These are phyloP conservation scores for Agelas oroides DNA, from an alignment of 37 sponge, comb jelly and placozoan genomes.

Conservation along the genomic window DNA sequence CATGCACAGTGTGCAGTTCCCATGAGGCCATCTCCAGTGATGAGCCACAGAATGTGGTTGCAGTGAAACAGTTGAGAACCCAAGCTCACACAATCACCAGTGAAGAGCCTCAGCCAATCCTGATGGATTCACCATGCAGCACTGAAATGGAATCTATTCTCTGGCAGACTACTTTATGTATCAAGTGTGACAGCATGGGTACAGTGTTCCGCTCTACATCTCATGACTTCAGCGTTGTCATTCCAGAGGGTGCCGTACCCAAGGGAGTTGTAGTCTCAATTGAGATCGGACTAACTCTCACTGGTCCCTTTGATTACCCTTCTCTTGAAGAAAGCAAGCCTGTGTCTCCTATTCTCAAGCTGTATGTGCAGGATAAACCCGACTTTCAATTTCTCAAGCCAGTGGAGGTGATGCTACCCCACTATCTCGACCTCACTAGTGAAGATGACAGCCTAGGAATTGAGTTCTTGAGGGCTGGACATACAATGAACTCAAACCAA, in stretches of 20 bases:
- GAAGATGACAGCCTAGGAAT: background rate
- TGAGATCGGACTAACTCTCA: constrained; percentile 18
- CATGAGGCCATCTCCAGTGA: too few species aligned
- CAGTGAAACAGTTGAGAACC: too few species aligned
- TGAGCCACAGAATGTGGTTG: too few species aligned
- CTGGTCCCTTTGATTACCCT: background rate
- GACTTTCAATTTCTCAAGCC: constrained; percentile 18
- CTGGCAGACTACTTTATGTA: too few species aligned
- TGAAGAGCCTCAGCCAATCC: too few species aligned
- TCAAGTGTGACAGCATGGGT: constrained; percentile 11
- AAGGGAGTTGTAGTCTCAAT: background rate
- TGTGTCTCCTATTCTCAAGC: constrained; percentile 16
- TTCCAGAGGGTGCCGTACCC: constrained; percentile 22
- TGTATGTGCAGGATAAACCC: constrained; percentile 1
- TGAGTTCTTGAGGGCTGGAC: constrained; percentile 10
- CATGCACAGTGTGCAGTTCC: too few species aligned
- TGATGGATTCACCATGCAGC: too few species aligned
- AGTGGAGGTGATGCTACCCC: constrained; percentile 3
- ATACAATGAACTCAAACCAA: background rate
- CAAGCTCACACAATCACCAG: too few species aligned
- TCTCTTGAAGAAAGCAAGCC: background rate
- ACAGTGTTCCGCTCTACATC: background rate
- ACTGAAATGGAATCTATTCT: too few species aligned
- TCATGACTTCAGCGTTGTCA: constrained; percentile 1
- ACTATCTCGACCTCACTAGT: constrained; percentile 2